Percentiles rank a stretch among this genome's conserved stretches.
phyloP scores from a whole-genome alignment of 1,140 invertebrate genomes.

The Meloidogyne chitwoodi region DNA sequence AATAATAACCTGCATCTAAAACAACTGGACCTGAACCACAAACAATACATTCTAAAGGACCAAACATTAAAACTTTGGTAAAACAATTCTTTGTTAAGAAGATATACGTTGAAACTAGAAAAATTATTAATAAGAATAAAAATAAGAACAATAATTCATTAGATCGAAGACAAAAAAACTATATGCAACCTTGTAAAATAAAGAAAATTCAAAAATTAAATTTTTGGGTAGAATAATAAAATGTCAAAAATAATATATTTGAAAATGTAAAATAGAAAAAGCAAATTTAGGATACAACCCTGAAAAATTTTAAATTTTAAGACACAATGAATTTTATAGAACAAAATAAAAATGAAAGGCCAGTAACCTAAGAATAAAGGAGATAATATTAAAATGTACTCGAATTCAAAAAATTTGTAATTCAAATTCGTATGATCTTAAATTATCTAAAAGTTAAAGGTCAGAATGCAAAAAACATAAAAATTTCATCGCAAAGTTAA shows the following conservation, averaged over 20 bases:
- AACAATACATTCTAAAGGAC: not conserved
- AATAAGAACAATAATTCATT: not conserved
- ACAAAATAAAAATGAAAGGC: not conserved
- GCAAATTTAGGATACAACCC: too few species aligned
- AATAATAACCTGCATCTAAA: constrained; percentile 9
- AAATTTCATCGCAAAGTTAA: not conserved
- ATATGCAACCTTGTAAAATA: too few species aligned
- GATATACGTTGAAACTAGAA: not conserved
- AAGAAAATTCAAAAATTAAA: too few species aligned
- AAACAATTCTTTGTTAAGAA: not conserved
- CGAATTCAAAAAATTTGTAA: not conserved
- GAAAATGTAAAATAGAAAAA: too few species aligned
- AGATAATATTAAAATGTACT: not conserved
- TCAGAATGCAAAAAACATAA: not conserved
- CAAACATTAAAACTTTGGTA: not conserved
- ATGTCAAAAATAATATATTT: too few species aligned
- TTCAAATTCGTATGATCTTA: not conserved
- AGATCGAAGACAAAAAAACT: too few species aligned
- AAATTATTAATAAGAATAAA: not conserved
- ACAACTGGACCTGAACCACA: not conserved
- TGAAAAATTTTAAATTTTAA: too few species aligned
- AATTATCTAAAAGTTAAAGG: not conserved
- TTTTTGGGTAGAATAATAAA: too few species aligned
- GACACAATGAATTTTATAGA: not conserved
- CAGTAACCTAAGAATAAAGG: too few species aligned